Percentiles rank a stretch among this genome's conserved stretches.
phyloP scores from a whole-genome alignment of 2,113 vertebrate species.

The Lampris megalopsis region DNA sequence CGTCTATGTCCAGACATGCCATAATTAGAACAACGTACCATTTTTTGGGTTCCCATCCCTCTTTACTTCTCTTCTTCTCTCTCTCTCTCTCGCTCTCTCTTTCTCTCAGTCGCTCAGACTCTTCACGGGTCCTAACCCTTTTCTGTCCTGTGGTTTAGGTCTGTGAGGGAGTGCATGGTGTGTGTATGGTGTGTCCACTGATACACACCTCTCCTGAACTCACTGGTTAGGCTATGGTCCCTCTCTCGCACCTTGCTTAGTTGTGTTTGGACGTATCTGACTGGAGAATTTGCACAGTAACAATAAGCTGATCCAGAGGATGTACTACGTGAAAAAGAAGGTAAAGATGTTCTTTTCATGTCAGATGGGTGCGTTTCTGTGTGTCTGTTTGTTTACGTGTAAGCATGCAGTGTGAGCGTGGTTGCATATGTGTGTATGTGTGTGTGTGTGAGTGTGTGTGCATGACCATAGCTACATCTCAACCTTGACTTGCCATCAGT shows the following conservation, averaged over 20 bases:
- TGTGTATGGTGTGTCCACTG: slow-evolving; percentile 53
- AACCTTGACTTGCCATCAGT: not conserved
- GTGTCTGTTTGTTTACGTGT: not conserved
- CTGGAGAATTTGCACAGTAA: slow-evolving; percentile 60
- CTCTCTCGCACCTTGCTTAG: slow-evolving; percentile 31
- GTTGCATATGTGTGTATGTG: not conserved
- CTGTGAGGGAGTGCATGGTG: slow-evolving; percentile 25
- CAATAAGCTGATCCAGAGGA: slow-evolving; percentile 59
- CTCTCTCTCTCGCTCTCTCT: slow-evolving; percentile 59
- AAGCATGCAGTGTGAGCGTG: not conserved
- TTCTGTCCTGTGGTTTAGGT: slow-evolving; percentile 47
- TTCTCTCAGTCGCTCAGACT: slow-evolving; percentile 40
- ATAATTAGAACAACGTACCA: slow-evolving; percentile 82
- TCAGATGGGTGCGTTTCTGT: slow-evolving; percentile 9
- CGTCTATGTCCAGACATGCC: slow-evolving; percentile 83
- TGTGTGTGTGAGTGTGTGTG: slow-evolving; percentile 1
- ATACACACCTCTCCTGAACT: slow-evolving; percentile 59
- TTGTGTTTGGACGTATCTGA: slow-evolving; percentile 58
- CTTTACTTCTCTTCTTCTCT: slow-evolving; percentile 63
- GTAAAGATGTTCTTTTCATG: slow-evolving; percentile 61
- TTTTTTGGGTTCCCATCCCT: slow-evolving; percentile 79
- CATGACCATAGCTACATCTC: slow-evolving; percentile 1
- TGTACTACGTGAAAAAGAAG: slow-evolving; percentile 85
- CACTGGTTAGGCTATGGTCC: slow-evolving; percentile 52
- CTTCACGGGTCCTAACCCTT: slow-evolving; percentile 65